Percentiles rank a stretch among this genome's conserved stretches.
Conservation (phyloP, 2,797 vertebrate species). For the Odontamblyopus rebecca region DNA sequence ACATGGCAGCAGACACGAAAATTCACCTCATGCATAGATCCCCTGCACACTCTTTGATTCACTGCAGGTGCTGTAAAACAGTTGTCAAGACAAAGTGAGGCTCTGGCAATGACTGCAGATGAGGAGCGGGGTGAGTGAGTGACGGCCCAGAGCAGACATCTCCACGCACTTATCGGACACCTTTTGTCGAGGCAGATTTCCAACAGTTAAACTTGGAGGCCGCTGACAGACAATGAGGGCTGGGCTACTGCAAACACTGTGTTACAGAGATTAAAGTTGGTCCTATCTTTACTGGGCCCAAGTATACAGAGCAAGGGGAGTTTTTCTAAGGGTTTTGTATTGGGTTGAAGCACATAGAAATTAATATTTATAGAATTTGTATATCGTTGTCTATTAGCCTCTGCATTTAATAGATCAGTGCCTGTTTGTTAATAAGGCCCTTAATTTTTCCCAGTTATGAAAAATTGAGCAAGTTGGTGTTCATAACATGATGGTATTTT, state of each 20-base stretch:
- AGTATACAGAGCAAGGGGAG: conserved; percentile 78
- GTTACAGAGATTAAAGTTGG: conserved; percentile 61
- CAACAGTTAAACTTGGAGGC: conserved; percentile 44
- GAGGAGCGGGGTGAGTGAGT: conserved; percentile 29
- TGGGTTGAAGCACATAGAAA: background rate
- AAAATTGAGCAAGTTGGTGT: background rate
- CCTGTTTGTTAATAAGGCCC: background rate
- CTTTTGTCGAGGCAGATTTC: conserved; percentile 86
- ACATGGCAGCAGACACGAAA: conserved; percentile 30
- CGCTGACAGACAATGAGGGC: conserved; percentile 16
- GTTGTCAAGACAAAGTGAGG: conserved; percentile 40
- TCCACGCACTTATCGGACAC: conserved; percentile 86
- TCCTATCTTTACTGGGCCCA: conserved; percentile 80
- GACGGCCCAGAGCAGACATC: conserved; percentile 68
- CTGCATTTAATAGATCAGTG: background rate
- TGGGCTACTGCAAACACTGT: conserved; percentile 20
- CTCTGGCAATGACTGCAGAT: conserved; percentile 40
- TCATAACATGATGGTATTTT: background rate
- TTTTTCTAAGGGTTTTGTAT: background rate
- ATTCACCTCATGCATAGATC: conserved; percentile 40
- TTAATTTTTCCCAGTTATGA: background rate
- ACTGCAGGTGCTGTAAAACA: conserved; percentile 37
- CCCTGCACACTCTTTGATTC: conserved; percentile 44
- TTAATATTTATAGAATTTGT: background rate
- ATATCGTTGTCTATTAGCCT: background rate